Base-by-base conservation (phyloP, 2,888 invertebrate species). In the Leucoma salicis region DNA sequence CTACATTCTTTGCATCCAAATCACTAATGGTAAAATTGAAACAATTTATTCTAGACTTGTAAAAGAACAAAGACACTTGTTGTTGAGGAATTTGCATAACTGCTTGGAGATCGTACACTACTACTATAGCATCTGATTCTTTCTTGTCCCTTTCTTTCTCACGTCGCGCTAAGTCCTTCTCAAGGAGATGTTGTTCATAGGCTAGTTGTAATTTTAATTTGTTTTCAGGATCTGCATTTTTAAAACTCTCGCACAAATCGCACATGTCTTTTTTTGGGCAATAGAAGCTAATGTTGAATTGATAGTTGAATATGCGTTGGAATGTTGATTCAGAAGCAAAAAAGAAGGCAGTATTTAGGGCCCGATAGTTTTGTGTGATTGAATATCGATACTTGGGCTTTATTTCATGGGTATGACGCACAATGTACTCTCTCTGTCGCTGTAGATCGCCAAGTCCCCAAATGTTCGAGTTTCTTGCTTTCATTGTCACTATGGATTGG, bases 191-290 rank as follows among this genome's bases (percentile, higher is more conserved):
- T 21, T 34, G 12, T 34, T 34, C 24, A 34, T 24, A 34, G 18
- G n/a, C 8, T 21, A 15, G 15, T 3, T 25, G 24, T 29, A 21
- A 14, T 34, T 11, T 16, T 18, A 31, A 14, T 31, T 31, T 31
- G 14, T 31, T 15, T 31, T 31, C 31, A 31, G 14, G 5, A 31
- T 43, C 33, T 8, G 50, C 31, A 42, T 54, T 55, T 12, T 48
- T 49, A 35, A 29, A 60, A n/a, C 39, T 47, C 35, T 54, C 56
- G 38, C 57, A 63, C 1, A 54, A 34, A 28, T 63, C 59, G 38
- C 58, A 59, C 35, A 32, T 31, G 37, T 61, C 61, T 53, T 57
- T 61, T 31, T 60, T 63, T 13, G 60, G 60, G 31, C 14, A 6
- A 31, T 14, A 31, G 15, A 31, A 31, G 10, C 14, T 3, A 14